Percentiles rank a stretch among this genome's conserved stretches.
Evolutionary conservation across 2,888 invertebrate genomes (phyloP).

Genomic region (Stegana nigrithorax): DNA sequence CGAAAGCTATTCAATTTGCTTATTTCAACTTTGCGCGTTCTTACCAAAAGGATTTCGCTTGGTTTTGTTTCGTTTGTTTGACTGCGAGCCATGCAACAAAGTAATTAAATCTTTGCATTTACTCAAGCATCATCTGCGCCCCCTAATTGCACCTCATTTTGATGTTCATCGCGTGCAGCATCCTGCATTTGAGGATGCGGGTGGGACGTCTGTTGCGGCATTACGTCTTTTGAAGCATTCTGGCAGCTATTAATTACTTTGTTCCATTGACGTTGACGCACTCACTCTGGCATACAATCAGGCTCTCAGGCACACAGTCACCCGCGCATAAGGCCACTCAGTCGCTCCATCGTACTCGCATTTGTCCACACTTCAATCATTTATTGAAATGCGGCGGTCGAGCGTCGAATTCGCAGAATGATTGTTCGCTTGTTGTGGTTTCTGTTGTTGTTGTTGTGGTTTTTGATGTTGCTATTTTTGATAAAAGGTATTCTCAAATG

Average conservation of each 20-base stretch:
- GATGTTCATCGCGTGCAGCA: background rate
- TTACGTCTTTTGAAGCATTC: constrained; percentile 8
- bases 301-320: background rate
- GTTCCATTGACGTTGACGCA: background rate
- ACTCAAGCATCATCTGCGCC: too few species aligned
- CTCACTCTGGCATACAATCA: background rate
- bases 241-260: constrained; percentile 12
- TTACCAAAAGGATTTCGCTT: too few species aligned
- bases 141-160: too few species aligned
- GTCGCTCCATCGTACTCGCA: background rate
- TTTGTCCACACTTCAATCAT: constrained; percentile 13
- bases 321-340: background rate
- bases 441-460: background rate
- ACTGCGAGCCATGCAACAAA: constrained; percentile 28
- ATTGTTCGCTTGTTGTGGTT: background rate
- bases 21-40: background rate
- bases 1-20: background rate
- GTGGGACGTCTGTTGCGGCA: background rate
- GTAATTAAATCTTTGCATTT: constrained; percentile 21
- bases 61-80: constrained; percentile 26
- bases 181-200: background rate
- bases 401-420: constrained; percentile 14
- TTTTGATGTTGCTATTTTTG: background rate
- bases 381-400: constrained; percentile 4
- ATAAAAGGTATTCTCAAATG: constrained; percentile 53